Percentiles rank a stretch among this genome's conserved stretches.
Conservation (phyloP, 2,113 vertebrate genomes). For the Vulpes lagopus region DNA sequence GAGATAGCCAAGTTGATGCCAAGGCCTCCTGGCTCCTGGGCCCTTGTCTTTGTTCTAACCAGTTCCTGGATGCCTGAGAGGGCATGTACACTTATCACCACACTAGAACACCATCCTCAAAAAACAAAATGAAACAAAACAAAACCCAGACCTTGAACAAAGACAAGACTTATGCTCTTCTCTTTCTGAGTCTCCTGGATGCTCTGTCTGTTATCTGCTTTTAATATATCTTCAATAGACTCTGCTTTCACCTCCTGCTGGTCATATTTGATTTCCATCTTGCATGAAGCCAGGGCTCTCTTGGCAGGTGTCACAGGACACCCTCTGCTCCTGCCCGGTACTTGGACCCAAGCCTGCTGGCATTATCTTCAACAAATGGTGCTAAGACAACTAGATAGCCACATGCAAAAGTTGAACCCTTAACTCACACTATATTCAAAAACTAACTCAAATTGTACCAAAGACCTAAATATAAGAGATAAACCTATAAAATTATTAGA, state of each 20-base stretch:
- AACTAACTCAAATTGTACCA: neutral
- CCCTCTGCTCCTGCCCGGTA: neutral
- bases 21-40: neutral
- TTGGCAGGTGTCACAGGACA: neutral
- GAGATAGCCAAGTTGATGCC: neutral
- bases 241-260: neutral
- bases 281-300: neutral
- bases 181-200: neutral
- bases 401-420: neutral
- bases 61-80: neutral
- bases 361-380: neutral
- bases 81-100: neutral
- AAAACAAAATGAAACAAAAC: too few species aligned
- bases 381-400: neutral
- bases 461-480: neutral
- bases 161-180: neutral
- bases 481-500: neutral
- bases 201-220: neutral
- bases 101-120: neutral
- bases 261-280: neutral
- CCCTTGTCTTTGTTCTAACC: neutral
- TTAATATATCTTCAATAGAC: neutral
- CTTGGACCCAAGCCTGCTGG: neutral
- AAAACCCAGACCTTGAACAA: neutral
- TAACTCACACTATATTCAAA: neutral